A percentile compares a stretch with the other conserved stretches of the same genome.
Conservation (phyloP, 2,113 vertebrate genomes). For the Pterocles burchelli region DNA sequence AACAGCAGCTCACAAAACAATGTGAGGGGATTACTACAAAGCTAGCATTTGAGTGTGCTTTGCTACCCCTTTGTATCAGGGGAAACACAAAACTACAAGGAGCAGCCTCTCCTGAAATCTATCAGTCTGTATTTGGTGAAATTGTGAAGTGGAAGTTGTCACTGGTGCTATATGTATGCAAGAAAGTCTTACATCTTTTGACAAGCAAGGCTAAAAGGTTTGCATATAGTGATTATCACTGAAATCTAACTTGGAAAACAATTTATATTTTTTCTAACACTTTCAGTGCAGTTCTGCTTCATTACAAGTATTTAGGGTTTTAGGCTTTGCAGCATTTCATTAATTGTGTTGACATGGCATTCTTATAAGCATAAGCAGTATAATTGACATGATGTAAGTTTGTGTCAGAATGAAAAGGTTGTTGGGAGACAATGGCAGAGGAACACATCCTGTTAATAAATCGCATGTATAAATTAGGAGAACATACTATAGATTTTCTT, state of each 20-base stretch:
- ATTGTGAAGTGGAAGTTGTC: neutral
- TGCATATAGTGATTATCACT: neutral
- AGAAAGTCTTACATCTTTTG: neutral
- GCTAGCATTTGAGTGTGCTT: neutral
- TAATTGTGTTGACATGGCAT: neutral
- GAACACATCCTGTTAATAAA: neutral
- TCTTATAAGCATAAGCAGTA: neutral
- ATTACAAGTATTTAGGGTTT: neutral
- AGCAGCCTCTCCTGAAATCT: neutral
- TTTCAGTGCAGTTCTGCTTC: neutral
- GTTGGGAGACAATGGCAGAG: neutral
- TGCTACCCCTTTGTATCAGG: neutral
- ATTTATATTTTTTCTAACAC: neutral
- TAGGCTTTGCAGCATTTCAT: neutral
- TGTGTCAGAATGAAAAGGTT: neutral
- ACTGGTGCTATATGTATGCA: neutral
- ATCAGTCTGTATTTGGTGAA: neutral
- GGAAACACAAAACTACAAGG: neutral
- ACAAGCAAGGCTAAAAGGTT: neutral
- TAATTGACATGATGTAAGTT: neutral
- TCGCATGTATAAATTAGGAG: neutral
- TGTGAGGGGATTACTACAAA: neutral
- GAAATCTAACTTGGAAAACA: neutral
- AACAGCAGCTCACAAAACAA: neutral
- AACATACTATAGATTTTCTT: neutral